These are phyloP conservation scores for Melitaea cinxia DNA, from an alignment of 1,140 invertebrate genomes.

Conservation along the genomic window DNA sequence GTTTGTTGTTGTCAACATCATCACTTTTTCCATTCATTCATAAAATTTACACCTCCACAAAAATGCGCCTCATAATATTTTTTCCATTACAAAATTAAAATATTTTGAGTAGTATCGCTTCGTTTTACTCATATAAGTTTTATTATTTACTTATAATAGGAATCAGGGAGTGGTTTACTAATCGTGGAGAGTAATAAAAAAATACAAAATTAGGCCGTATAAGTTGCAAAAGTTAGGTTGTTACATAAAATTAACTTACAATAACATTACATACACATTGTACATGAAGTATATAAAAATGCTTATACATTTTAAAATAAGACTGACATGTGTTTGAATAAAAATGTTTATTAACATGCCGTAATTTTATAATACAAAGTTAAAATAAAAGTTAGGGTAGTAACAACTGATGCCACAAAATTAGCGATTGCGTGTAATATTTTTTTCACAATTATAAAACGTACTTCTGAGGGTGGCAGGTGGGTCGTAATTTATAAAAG, in stretches of 20 bases:
- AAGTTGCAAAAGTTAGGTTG: too few species aligned
- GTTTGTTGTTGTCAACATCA: slow-evolving; percentile 13
- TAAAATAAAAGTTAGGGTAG: not conserved
- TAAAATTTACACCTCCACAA: not conserved
- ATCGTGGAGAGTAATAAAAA: too few species aligned
- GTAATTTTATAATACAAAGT: not conserved
- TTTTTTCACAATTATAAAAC: slow-evolving; percentile 42
- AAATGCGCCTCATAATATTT: not conserved
- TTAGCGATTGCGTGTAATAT: slow-evolving; percentile 39
- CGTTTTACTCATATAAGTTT: not conserved
- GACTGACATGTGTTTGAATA: not conserved
- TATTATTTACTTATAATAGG: too few species aligned
- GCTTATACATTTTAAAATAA: too few species aligned
- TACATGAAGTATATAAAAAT: too few species aligned
- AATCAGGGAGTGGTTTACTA: too few species aligned
- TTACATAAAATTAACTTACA: too few species aligned
- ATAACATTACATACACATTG: too few species aligned
- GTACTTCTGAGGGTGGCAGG: slow-evolving; percentile 54
- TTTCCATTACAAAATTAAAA: not conserved
- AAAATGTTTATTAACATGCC: not conserved
- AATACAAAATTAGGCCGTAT: too few species aligned
- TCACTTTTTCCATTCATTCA: not conserved
- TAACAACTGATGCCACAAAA: slow-evolving; percentile 18
- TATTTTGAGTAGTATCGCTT: not conserved
- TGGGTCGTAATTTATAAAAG: slow-evolving; percentile 69